Evolutionary conservation across 2,888 invertebrate species (phyloP).

Genomic region (Sinodicranocentrus sp.): DNA sequence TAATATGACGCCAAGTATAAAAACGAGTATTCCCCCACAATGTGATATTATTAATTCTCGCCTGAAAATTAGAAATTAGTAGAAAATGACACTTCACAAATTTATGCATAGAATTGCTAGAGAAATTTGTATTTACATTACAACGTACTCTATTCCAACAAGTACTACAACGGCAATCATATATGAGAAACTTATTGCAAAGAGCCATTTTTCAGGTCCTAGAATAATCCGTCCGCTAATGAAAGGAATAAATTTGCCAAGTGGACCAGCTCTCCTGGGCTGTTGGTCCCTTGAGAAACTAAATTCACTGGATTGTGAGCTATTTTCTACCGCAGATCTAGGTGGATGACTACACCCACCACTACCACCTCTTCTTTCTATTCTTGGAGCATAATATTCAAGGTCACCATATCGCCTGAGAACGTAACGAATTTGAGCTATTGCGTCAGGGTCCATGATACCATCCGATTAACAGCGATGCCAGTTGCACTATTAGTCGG

Average conservation of each 20-base stretch:
- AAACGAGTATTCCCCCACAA: conserved; percentile 17
- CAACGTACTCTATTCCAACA: conserved; percentile 49
- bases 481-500: no score
- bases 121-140: background rate
- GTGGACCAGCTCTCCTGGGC: conserved; percentile 2
- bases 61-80: conserved; percentile 9
- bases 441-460: no score
- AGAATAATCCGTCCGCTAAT: conserved; percentile 51
- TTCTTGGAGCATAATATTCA: conserved; percentile 36
- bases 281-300: background rate
- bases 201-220: conserved; percentile 31
- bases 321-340: background rate
- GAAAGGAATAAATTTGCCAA: conserved; percentile 39
- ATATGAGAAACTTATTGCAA: conserved; percentile 14
- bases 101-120: background rate
- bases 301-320: conserved; percentile 26
- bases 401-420: conserved; percentile 36
- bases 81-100: background rate
- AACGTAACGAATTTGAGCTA: conserved; percentile 27
- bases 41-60: conserved; percentile 7
- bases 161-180: background rate
- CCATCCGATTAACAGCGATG: no score
- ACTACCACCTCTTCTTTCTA: background rate
- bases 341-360: background rate
- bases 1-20: conserved; percentile 35